A percentile compares a stretch with the other conserved stretches of the same genome.
phyloP scores from a whole-genome alignment of 2,113 vertebrate species.

The Panthera tigris region DNA sequence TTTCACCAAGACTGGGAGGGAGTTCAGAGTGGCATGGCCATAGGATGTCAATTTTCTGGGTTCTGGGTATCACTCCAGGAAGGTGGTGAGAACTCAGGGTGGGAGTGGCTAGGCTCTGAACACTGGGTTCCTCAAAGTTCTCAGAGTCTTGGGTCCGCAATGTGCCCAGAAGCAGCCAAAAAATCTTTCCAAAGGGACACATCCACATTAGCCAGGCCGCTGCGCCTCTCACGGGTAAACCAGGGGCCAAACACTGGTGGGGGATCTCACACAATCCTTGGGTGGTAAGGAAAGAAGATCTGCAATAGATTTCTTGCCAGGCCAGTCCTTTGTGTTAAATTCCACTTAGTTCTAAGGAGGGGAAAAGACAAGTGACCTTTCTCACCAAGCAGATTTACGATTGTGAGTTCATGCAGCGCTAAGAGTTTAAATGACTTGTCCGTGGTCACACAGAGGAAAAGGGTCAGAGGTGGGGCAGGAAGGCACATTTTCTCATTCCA shows the following conservation, averaged over 20 bases:
- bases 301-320: neutral
- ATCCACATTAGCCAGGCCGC: fast-evolving
- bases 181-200: neutral
- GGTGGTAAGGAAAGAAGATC: neutral
- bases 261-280: fast-evolving
- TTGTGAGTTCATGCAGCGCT: neutral
- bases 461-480: neutral
- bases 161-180: neutral
- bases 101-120: neutral
- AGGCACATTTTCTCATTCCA: neutral
- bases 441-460: neutral
- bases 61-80: neutral
- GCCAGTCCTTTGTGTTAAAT: neutral
- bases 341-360: neutral
- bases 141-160: no score
- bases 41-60: neutral
- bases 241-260: fast-evolving
- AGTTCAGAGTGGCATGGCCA: fast-evolving
- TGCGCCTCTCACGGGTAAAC: fast-evolving
- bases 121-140: neutral
- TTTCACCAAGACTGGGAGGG: no score
- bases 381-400: neutral
- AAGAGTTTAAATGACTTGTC: neutral
- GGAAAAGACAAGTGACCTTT: neutral
- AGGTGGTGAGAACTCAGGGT: neutral